Evolutionary conservation across 2,888 invertebrate genomes (phyloP), one percentile per base, ranked within the genome.

Genomic region (Cheiracanthium punctorium): DNA sequence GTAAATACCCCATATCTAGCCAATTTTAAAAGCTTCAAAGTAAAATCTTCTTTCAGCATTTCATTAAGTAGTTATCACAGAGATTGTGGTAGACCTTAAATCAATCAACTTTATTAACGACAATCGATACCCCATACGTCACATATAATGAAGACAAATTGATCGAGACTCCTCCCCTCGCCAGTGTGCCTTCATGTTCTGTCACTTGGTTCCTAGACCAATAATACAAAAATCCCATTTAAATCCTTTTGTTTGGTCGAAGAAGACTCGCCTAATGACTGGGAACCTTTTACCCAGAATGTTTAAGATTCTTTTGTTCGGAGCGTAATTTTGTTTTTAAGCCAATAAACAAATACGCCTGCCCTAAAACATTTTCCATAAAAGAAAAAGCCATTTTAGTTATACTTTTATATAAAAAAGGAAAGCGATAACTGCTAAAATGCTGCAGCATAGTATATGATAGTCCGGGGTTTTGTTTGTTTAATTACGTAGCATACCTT

Each of bases 121-220:
- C 80, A 80, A 80, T 80, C 85, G 71, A 75, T 85, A 73, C 70
- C 64, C 75, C 20, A 32, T 33, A 80, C 71, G 85, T 75, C 80
- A 67, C 79, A 73, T 85, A 74, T 85, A 85, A 85, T 85, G 85
- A 85, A 85, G 85, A 85, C 85, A 80, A 80, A 85, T 85, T 30
- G 85, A 70, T 28, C 48, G 29, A 30, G 33, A 64, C 80, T 75
- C 74, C 85, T 75, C 85, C 85, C 85, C 80, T 85, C 80, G 85
- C 75, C 71, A 70, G 85, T 75, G 85, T 70, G 70, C 75, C 65
- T 80, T 80, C 75, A 71, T 85, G 85, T 85, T 85, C 85, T 85
- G 85, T 85, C 85, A 85, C 85, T 79, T 85, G 80, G 85, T 75
- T 65, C 75, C 24, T 33, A 58, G 43, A 37, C 72, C 74, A 75